A percentile compares a stretch with the other conserved stretches of the same genome.
Conservation (phyloP, 2,888 invertebrate genomes). For the Dasypolia templi region DNA sequence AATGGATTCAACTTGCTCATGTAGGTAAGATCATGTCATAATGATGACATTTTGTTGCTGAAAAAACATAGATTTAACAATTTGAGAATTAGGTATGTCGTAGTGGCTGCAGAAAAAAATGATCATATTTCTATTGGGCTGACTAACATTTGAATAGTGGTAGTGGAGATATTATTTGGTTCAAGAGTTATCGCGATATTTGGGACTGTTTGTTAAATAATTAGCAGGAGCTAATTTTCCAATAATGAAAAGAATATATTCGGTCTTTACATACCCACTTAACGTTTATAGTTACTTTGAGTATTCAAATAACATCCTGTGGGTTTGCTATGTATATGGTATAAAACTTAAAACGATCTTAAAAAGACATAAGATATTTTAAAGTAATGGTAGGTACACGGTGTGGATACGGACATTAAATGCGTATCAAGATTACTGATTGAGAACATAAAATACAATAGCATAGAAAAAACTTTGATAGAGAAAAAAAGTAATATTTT, state of each 20-base stretch:
- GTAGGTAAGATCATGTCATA: background rate
- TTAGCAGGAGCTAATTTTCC: background rate
- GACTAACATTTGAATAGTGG: no score
- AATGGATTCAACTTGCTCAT: background rate
- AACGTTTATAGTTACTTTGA: no score
- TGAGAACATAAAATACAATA: slow-evolving; percentile 29
- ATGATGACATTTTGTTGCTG: background rate
- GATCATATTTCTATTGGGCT: background rate
- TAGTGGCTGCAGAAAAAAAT: background rate
- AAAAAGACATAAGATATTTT: slow-evolving; percentile 9
- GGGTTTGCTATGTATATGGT: background rate
- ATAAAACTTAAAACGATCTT: background rate
- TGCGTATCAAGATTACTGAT: slow-evolving; percentile 43
- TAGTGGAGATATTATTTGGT: background rate
- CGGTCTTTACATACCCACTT: no score
- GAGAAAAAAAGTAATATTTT: background rate
- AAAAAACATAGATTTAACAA: background rate
- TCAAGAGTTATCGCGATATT: background rate
- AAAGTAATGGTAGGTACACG: slow-evolving; percentile 8
- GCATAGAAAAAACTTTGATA: background rate
- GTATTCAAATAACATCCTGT: background rate
- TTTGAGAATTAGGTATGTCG: background rate
- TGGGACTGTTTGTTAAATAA: background rate
- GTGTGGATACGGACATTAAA: slow-evolving; percentile 18
- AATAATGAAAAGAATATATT: background rate